A percentile compares a stretch with the other conserved stretches of the same genome.
phyloP scores from a whole-genome alignment of 2,888 invertebrate species.

The Chloroclysta siterata region DNA sequence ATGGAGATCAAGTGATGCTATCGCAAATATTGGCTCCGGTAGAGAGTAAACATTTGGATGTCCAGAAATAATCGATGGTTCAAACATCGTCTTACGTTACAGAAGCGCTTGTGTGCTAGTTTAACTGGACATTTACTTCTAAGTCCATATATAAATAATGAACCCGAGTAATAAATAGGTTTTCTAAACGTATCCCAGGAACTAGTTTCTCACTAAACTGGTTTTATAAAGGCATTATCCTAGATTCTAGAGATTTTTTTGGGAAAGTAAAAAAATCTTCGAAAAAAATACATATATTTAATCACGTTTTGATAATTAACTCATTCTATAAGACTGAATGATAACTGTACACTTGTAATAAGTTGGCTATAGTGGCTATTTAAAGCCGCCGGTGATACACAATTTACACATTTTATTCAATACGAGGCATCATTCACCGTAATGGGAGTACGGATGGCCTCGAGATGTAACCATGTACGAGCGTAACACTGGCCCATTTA shows the following conservation, averaged over 20 bases:
- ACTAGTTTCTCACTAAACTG: neutral
- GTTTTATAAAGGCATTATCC: no score
- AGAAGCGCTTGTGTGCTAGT: slow-evolving; percentile 3
- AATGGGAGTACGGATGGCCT: slow-evolving; percentile 23
- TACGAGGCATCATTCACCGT: slow-evolving; percentile 23
- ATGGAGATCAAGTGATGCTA: slow-evolving; percentile 1
- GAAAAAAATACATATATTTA: no score
- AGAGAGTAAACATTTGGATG: slow-evolving; percentile 58
- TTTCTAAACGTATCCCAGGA: no score
- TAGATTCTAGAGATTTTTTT: no score
- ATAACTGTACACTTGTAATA: no score
- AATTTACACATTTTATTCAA: slow-evolving; percentile 18
- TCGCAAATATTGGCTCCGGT: slow-evolving; percentile 51
- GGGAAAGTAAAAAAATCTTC: no score
- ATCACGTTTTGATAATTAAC: no score
- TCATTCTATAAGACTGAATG: no score
- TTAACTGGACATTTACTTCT: slow-evolving; percentile 7
- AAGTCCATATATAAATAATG: neutral
- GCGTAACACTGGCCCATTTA: slow-evolving; percentile 72
- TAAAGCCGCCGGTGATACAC: slow-evolving; percentile 6
- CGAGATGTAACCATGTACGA: slow-evolving; percentile 32
- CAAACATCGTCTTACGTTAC: slow-evolving; percentile 59
- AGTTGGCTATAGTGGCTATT: no score
- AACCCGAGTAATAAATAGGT: no score
- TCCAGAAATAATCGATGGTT: slow-evolving; percentile 63